Evolutionary conservation across 2,888 invertebrate species (phyloP).

Genomic region (Melinaea marsaeus): DNA sequence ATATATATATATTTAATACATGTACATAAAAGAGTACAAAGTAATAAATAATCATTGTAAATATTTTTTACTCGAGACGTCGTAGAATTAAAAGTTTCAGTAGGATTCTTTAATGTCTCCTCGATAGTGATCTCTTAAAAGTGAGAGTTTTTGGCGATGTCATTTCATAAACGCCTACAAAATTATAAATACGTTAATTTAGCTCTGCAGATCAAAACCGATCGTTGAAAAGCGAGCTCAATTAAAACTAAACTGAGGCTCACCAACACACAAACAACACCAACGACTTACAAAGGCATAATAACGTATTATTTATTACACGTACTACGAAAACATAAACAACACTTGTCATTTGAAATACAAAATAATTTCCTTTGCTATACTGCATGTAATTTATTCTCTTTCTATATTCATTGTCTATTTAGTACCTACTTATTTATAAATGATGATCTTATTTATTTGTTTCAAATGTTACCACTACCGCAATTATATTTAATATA

Average conservation of each 20-base stretch:
- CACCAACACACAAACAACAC: constrained; percentile 51
- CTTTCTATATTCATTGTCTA: no score
- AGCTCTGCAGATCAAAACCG: constrained; percentile 49
- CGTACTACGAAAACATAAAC: constrained; percentile 48
- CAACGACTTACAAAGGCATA: constrained; percentile 33
- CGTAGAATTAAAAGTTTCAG: constrained; percentile 73
- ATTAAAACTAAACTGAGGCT: constrained; percentile 64
- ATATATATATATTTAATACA: background rate
- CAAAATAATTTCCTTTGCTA: no score
- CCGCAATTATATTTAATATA: no score
- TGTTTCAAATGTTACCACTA: no score
- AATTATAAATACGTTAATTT: constrained; percentile 39
- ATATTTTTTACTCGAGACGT: constrained; percentile 67
- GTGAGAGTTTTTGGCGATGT: constrained; percentile 13
- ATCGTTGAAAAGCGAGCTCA: constrained; percentile 60
- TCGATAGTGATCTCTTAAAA: constrained; percentile 13
- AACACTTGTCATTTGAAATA: constrained; percentile 9
- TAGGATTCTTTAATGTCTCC: constrained; percentile 36
- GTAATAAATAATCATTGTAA: constrained; percentile 59
- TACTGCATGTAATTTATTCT: no score
- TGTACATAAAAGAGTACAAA: constrained; percentile 41
- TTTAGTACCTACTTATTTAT: no score
- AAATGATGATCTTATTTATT: no score
- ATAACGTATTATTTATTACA: constrained; percentile 58
- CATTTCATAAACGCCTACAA: constrained; percentile 17